Conservation (phyloP, 2,888 invertebrate genomes). For the Nemoura dubitans region DNA sequence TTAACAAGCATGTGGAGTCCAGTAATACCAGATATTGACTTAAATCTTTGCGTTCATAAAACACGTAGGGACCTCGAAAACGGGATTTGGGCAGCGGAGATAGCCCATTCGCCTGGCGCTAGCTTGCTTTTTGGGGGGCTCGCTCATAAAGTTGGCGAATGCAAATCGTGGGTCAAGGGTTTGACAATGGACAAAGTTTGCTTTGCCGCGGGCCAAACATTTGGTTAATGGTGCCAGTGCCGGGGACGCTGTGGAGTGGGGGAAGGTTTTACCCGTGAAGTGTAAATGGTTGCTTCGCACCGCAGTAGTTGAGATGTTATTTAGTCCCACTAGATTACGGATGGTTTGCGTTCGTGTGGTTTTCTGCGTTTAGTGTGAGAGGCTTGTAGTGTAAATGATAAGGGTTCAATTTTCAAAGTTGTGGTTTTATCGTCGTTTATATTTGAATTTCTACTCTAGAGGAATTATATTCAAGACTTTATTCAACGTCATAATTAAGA, state of each 20-base stretch:
- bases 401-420: not conserved
- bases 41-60: not conserved
- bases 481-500: too few species aligned
- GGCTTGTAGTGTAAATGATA: not conserved
- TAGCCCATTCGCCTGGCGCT: not conserved
- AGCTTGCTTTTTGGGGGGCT: not conserved
- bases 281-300: not conserved
- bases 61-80: not conserved
- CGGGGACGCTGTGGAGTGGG: not conserved
- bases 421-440: not conserved
- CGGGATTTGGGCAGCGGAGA: not conserved
- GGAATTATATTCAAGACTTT: too few species aligned
- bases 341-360: not conserved
- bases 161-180: not conserved
- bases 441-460: too few species aligned
- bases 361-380: not conserved
- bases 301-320: conserved; percentile 3
- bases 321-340: conserved; percentile 1
- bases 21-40: not conserved
- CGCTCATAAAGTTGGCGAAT: not conserved
- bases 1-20: not conserved
- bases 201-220: not conserved
- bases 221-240: not conserved
- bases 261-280: not conserved
- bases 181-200: conserved; percentile 7